Base-by-base conservation (phyloP, 2,113 vertebrate genomes). In the Nothobranchius furzeri region DNA sequence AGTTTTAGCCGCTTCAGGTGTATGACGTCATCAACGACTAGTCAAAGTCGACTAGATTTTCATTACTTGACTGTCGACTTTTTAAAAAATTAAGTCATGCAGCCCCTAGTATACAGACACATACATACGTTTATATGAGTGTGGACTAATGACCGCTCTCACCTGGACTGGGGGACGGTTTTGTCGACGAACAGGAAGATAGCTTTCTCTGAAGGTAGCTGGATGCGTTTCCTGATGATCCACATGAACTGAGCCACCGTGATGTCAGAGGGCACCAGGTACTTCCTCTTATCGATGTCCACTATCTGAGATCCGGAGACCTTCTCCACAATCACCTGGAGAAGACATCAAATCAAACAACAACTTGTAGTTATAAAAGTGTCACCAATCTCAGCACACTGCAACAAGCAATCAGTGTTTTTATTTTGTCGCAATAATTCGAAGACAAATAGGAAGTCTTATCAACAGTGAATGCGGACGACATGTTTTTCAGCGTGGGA, bases 181-280 rank as follows among this genome's bases (percentile, higher is more conserved):
- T 99, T 99, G 87, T 99, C 97, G 53, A 99, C 96, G 50, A 99
- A 99, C 72, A 99, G 94, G 90, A 99, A 99, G 92, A 99, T 99
- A 64, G 98, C 98, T 90, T 99, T 99, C 92, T 99, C 98, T 7
- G 98, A 99, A 49, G 98, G 97, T 86, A 99, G 94, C 61, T 99
- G 98, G 89, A 99, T 98, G 86, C 96, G 95, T 94, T 99, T 99
- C 89, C 97, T 94, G 93, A 99, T 98, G 91, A 99, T 99, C 98
- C 97, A 99, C 98, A 99, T 99, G 91, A 99, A 99, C 92, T 99
- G 97, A 56, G 98, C 96, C 93, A 99, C 96, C 0, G 98, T 99
- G 85, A 99, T 99, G 91, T 99, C 98, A 49, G 97, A 98, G 0
- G 97, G 98, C 72, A 98, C 98, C 87, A 99, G 89, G 89, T 99